phyloP scores from a whole-genome alignment of 2,888 invertebrate species.

The Phortica magna region DNA sequence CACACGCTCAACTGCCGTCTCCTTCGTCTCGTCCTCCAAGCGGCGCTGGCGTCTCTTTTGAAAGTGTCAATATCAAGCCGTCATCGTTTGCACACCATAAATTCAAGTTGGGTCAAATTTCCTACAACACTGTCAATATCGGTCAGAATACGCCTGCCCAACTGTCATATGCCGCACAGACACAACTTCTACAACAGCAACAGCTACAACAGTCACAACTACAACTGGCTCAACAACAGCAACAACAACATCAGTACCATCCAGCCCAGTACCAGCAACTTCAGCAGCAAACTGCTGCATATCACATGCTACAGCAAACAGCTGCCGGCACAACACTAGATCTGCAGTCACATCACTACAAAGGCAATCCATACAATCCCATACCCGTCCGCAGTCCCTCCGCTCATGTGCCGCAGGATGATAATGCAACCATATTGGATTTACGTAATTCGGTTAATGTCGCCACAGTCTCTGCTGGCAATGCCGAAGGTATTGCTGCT shows the following conservation, averaged over 20 bases:
- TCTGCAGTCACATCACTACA: conserved; percentile 63
- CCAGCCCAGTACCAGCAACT: conserved; percentile 64
- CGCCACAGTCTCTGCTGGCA: conserved; percentile 25
- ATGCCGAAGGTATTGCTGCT: background rate
- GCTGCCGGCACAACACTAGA: conserved; percentile 62
- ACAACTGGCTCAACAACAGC: conserved; percentile 47
- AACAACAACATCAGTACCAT: conserved; percentile 56
- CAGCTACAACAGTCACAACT: conserved; percentile 46
- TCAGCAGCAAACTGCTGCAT: conserved; percentile 64
- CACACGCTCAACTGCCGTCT: conserved; percentile 54
- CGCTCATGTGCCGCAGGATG: conserved; percentile 55
- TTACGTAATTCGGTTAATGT: conserved; percentile 72
- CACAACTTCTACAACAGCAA: conserved; percentile 42
- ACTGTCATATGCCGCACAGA: conserved; percentile 12
- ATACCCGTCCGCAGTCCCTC: conserved; percentile 50
- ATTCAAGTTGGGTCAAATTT: conserved; percentile 74
- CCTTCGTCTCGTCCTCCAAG: conserved; percentile 66
- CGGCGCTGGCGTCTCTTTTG: conserved; percentile 53
- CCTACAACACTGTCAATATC: conserved; percentile 56
- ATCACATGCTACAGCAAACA: conserved; percentile 68
- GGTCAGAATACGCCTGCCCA: background rate
- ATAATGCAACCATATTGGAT: conserved; percentile 75
- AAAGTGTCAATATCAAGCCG: conserved; percentile 66
- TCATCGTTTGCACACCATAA: conserved; percentile 78
- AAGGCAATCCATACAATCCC: conserved; percentile 68